Base-by-base conservation (phyloP, 2,113 vertebrate species). In the Nibea coibor region DNA sequence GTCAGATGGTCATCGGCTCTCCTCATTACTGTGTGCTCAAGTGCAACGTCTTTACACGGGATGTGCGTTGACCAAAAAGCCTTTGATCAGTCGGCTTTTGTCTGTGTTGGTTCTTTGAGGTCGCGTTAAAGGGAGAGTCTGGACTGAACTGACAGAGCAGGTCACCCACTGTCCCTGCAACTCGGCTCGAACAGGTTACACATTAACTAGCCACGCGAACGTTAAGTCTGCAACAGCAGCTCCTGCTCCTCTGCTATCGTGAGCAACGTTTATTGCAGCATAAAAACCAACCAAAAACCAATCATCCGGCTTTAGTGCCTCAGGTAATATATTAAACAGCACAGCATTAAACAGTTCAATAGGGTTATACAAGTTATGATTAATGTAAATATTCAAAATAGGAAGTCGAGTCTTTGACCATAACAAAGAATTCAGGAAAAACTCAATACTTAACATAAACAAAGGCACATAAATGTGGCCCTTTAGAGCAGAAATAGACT, bases 141-240 rank as follows among this genome's bases (percentile, higher is more conserved):
- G 59, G 53, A 58, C 19, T 12, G 56, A 39, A 39, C 71, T 45
- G 22, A 62, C 75, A 72, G 76, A 81, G 71, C 70, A 39, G 79
- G 67, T 85, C 67, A 62, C 81, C 80, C 39, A 39, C 53, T 71
- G 45, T 79, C n/a, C 35, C 28, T 35, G 12, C 69, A 75, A 45
- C 43, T 20, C 65, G 28, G 17, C 54, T 82, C 4, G 7, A 59
- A 69, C 73, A 63, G 64, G 72, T 83, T 82, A 79, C 59, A 64
- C 31, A 83, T 87, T 81, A 74, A 84, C 73, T 71, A 58, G 78
- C 78, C 82, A 91, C 78, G 24, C 66, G 74, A 80, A 39, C 45
- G 19, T 58, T 65, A 51, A 26, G 26, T 43, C 47, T 12, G 48
- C 51, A 42, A 50, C 68, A 51, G n/a, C 68, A 69, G 58, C 74